Conservation (phyloP, 2,888 invertebrate species). For the Tetragonula carbonaria region DNA sequence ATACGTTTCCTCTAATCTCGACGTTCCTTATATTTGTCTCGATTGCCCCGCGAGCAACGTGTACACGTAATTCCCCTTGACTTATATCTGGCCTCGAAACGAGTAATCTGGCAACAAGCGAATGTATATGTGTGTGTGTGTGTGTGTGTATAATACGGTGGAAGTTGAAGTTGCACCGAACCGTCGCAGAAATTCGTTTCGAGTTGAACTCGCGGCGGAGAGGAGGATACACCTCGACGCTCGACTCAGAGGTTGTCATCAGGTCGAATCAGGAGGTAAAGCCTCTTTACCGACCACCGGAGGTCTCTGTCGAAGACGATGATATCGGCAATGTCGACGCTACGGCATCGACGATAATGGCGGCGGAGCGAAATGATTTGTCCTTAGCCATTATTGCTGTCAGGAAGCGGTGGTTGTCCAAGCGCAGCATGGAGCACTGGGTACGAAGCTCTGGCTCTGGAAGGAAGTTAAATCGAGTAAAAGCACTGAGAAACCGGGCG, state of each 20-base stretch:
- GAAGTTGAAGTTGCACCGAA: conserved; percentile 58
- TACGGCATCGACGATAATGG: conserved; percentile 61
- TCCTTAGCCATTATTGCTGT: conserved; percentile 70
- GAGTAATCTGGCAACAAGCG: conserved; percentile 58
- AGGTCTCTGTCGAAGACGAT: conserved; percentile 48
- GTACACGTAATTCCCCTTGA: conserved; percentile 49
- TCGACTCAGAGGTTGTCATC: conserved; percentile 55
- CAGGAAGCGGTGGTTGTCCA: conserved; percentile 43
- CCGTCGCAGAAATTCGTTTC: conserved; percentile 38
- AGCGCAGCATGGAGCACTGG: conserved; percentile 9
- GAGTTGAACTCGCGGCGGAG: background rate
- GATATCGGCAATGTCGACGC: conserved; percentile 61
- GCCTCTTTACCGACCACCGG: conserved; percentile 64
- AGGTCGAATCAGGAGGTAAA: conserved; percentile 65
- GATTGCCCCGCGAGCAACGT: conserved; percentile 29
- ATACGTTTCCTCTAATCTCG: conserved; percentile 50
- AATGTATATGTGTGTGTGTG: conserved; percentile 12
- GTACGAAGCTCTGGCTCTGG: conserved; percentile 19
- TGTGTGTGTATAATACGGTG: conserved; percentile 30
- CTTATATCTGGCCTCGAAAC: conserved; percentile 37
- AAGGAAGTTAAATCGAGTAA: conserved; percentile 75
- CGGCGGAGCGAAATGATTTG: conserved; percentile 71
- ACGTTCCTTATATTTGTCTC: conserved; percentile 56
- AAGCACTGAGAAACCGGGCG: conserved; percentile 63
- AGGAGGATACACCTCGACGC: background rate